phyloP scores from a whole-genome alignment of 2,113 vertebrate species.

The Otocyon megalotis region DNA sequence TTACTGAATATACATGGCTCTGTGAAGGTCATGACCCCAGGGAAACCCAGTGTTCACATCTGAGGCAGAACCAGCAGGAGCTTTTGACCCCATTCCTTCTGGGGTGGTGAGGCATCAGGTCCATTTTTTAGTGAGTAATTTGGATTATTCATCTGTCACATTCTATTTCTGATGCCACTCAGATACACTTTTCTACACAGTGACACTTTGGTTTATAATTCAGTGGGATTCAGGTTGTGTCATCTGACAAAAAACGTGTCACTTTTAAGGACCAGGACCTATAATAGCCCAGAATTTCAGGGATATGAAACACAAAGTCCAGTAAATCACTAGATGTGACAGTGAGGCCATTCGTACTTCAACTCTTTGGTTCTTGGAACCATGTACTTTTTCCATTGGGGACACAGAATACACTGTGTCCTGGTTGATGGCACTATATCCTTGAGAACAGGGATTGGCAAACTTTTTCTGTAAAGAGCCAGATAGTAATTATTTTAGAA shows the following conservation, averaged over 20 bases:
- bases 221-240: too few relatives aligned
- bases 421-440: neutral
- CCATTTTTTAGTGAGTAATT: too few relatives aligned
- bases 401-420: neutral
- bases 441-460: neutral
- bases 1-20: too few relatives aligned
- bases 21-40: neutral
- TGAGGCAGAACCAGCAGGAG: neutral
- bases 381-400: neutral
- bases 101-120: too few relatives aligned
- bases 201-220: neutral
- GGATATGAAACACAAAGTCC: neutral
- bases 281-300: neutral
- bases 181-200: neutral
- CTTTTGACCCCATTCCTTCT: neutral
- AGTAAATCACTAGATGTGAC: neutral
- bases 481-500: constrained; percentile 27
- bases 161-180: neutral
- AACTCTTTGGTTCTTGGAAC: neutral
- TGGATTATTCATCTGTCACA: neutral
- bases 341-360: neutral
- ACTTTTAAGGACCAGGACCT: neutral
- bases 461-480: neutral
- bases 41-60: neutral
- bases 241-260: neutral